Percentiles rank a stretch among this genome's conserved stretches.
phyloP scores from a whole-genome alignment of 2,888 invertebrate genomes.

The Galerucella nymphaeae region DNA sequence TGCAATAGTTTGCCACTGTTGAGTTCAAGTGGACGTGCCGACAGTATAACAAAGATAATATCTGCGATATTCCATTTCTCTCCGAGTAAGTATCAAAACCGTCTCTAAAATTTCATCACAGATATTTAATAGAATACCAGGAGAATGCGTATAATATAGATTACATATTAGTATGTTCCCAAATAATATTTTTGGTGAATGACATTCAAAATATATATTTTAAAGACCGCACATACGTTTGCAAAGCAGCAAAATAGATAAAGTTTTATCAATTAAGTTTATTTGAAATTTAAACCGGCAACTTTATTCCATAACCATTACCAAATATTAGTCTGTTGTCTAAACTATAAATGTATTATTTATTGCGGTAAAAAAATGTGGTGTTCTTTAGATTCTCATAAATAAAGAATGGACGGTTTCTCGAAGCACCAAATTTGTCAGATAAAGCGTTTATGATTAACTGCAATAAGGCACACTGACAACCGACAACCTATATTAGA shows the following conservation, averaged over 20 bases:
- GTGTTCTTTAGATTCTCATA: conserved; percentile 6
- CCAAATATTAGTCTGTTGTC: background rate
- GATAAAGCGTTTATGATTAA: conserved; percentile 11
- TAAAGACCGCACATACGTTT: too few species aligned
- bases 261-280: too few species aligned
- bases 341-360: background rate
- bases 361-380: background rate
- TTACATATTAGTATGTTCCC: too few species aligned
- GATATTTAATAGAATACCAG: conserved; percentile 1
- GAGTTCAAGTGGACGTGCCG: conserved; percentile 35
- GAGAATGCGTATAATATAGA: background rate
- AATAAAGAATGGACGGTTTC: background rate
- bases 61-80: conserved; percentile 19
- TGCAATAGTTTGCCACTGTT: conserved; percentile 30
- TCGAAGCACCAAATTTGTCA: conserved; percentile 8
- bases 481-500: conserved; percentile 8
- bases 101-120: conserved; percentile 1
- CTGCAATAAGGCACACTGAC: background rate
- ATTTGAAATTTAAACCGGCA: too few species aligned
- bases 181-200: too few species aligned
- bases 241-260: too few species aligned
- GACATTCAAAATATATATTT: too few species aligned
- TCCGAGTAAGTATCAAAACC: conserved; percentile 11
- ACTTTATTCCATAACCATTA: too few species aligned
- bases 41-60: conserved; percentile 34